These are phyloP conservation scores for Paracentrotus lividus DNA, from an alignment of 53 echinoderm and acorn worm genomes.

Conservation along the genomic window DNA sequence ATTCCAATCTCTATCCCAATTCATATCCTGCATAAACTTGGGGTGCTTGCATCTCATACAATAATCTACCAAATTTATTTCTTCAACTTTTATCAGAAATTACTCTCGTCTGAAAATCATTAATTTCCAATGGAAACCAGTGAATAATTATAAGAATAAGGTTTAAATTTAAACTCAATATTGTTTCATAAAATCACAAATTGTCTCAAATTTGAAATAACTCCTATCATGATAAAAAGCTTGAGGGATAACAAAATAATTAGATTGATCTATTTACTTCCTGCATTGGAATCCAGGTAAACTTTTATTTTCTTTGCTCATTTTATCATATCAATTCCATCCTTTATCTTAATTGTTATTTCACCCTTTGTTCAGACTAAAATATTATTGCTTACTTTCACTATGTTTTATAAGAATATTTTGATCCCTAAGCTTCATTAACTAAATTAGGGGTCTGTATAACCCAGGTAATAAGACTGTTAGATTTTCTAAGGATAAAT, in stretches of 20 bases:
- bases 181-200: neutral
- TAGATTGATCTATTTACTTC: too few species aligned
- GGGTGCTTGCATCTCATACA: neutral
- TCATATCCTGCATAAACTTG: neutral
- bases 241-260: neutral
- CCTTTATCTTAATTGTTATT: neutral
- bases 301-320: too few species aligned
- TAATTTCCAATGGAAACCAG: neutral
- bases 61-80: neutral
- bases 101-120: neutral
- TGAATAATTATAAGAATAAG: neutral
- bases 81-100: neutral
- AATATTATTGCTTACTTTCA: neutral
- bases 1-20: neutral
- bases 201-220: neutral
- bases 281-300: too few species aligned
- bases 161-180: neutral
- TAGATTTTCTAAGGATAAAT: neutral
- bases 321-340: too few species aligned
- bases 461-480: neutral
- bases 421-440: neutral
- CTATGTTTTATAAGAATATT: neutral
- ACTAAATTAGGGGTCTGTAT: neutral
- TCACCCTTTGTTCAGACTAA: neutral
- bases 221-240: neutral